A percentile compares a stretch with the other conserved stretches of the same genome.
phyloP scores from a whole-genome alignment of 2,113 vertebrate species.

The Oxyruncus cristatus region DNA sequence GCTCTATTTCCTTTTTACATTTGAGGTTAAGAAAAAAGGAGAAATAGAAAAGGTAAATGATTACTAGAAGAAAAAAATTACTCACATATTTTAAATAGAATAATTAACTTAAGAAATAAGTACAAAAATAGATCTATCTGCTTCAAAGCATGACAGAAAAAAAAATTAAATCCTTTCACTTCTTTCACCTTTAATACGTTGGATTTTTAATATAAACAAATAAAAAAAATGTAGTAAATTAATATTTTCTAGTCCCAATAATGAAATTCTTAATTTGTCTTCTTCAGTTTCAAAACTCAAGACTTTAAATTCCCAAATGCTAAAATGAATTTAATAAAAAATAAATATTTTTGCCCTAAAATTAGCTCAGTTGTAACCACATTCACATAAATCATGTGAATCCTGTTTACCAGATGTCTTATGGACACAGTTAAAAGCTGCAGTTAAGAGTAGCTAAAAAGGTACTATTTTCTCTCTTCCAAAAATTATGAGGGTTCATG shows the following conservation, averaged over 20 bases:
- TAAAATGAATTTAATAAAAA: background rate
- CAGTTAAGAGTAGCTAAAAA: background rate
- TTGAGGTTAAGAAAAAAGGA: background rate
- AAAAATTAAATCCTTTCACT: background rate
- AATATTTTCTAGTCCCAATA: background rate
- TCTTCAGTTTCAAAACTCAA: background rate
- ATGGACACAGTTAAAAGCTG: background rate
- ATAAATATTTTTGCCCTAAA: background rate
- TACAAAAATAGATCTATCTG: background rate
- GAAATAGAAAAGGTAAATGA: background rate
- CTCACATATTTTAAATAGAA: background rate
- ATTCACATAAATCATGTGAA: background rate
- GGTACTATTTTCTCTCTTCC: background rate
- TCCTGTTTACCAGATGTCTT: background rate
- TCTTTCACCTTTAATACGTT: background rate
- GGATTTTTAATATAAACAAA: background rate
- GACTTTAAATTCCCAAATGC: background rate
- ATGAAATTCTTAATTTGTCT: background rate
- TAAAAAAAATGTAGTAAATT: background rate
- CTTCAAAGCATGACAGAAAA: background rate
- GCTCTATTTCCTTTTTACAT: background rate
- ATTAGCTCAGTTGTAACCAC: background rate
- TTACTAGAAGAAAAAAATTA: background rate
- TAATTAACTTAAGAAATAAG: background rate
- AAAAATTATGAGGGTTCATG: background rate